Conservation (phyloP, 1,140 invertebrate genomes). For the Heliconius melpomene region DNA sequence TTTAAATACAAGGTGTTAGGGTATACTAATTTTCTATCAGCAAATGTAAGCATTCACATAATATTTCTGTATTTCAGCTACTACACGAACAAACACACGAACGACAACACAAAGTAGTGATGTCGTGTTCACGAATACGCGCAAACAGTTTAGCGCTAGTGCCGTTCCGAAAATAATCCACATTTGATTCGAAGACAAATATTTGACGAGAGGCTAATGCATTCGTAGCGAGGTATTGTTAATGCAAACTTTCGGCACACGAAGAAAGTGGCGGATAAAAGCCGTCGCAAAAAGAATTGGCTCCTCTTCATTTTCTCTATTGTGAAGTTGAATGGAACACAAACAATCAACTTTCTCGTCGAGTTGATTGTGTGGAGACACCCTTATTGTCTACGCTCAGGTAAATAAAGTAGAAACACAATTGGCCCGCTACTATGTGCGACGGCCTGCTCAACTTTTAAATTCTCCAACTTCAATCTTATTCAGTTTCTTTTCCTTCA, state of each 20-base stretch:
- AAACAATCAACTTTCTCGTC: slow-evolving; percentile 77
- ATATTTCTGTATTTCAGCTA: slow-evolving; percentile 33
- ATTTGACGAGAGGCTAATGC: slow-evolving; percentile 69
- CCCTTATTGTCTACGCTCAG: slow-evolving; percentile 76
- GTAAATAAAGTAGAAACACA: slow-evolving; percentile 76
- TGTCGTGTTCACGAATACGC: slow-evolving; percentile 47
- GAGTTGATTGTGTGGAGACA: slow-evolving; percentile 78
- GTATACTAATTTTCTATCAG: background rate
- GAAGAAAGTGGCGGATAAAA: slow-evolving; percentile 74
- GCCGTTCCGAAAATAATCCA: slow-evolving; percentile 54
- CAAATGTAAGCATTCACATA: background rate
- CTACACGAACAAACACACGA: slow-evolving; percentile 44
- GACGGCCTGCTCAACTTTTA: slow-evolving; percentile 72
- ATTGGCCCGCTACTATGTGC: slow-evolving; percentile 66
- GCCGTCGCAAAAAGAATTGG: slow-evolving; percentile 75
- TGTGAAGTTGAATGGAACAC: slow-evolving; percentile 77
- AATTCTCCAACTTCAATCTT: slow-evolving; percentile 66
- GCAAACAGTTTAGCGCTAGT: slow-evolving; percentile 68
- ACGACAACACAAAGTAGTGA: slow-evolving; percentile 44
- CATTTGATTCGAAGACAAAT: slow-evolving; percentile 70
- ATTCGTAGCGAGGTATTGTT: slow-evolving; percentile 59
- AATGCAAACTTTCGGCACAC: slow-evolving; percentile 74
- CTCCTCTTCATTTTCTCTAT: slow-evolving; percentile 78
- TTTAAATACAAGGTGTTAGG: background rate
- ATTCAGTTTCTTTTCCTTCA: slow-evolving; percentile 48